Conservation (phyloP, 2,888 invertebrate species). For the Arrhopalites spinosus region DNA sequence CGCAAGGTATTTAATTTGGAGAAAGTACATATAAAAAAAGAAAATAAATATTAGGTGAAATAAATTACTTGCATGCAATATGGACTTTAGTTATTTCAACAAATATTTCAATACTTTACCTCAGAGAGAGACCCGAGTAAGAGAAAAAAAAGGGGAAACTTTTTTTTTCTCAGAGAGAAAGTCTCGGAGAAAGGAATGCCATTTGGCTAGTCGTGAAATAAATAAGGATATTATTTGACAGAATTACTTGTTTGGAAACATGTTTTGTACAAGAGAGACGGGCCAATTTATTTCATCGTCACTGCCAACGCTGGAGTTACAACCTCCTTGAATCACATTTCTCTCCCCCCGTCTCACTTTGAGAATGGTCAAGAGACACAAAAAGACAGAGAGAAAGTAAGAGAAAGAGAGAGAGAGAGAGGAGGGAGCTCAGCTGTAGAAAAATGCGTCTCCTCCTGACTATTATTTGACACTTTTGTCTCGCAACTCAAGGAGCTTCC, state of each 20-base stretch:
- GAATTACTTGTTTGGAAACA: slow-evolving; percentile 25
- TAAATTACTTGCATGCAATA: no score
- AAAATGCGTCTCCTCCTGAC: neutral
- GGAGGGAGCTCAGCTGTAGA: neutral
- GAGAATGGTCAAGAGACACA: slow-evolving; percentile 16
- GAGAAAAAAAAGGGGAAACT: neutral
- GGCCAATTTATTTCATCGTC: slow-evolving; percentile 23
- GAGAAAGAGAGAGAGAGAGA: neutral
- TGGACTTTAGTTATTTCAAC: no score
- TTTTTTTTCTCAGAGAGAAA: no score
- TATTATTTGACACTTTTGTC: slow-evolving; percentile 26
- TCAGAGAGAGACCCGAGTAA: neutral
- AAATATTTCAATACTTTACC: neutral
- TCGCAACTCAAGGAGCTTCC: slow-evolving; percentile 13
- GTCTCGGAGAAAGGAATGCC: no score
- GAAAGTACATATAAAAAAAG: no score
- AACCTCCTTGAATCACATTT: neutral
- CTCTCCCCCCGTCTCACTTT: neutral
- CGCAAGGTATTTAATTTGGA: no score
- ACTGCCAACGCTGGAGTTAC: neutral
- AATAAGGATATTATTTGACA: slow-evolving; percentile 23
- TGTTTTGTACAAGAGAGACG: neutral
- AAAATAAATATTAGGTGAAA: no score
- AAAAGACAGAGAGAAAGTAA: neutral
- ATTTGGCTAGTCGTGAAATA: slow-evolving; percentile 11